Evolutionary conservation across 2,113 vertebrate species (phyloP), one percentile per base, ranked within the genome.

Genomic region (Pterophyllum scalare): DNA sequence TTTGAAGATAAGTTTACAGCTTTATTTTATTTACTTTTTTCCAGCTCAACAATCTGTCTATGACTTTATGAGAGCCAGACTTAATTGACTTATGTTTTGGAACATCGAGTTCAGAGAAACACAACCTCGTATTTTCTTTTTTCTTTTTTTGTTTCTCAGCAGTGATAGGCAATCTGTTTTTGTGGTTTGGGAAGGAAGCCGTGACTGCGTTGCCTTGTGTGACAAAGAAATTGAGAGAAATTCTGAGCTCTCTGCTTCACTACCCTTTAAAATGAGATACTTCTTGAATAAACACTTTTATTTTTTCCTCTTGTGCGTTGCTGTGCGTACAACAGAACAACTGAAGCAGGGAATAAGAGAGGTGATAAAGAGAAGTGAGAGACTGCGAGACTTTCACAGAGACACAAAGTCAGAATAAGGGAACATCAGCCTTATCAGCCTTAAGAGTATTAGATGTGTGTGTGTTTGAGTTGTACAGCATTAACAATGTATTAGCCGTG

Each of bases 51-150:
- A 85, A 33, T 59, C 49, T 84, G 43, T 72, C 65, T 76, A 65
- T 83, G 59, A 62, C 77, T 84, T 74, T 64, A 80, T 33, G 70
- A 80, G 67, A 72, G 80, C 49, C 56, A 58, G 49, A 43, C 22
- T 22, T 80, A 88, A 76, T 67, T 74, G 40, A 87, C 80, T 67
- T 19, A 59, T 92, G 83, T 92, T 90, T 85, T 89, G 89, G 91
- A 91, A 92, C 88, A 80, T 28, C 49, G 33, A 59, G 86, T 87
- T 91, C 82, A 79, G 79, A 84, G 78, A 92, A 91, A 81, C 85
- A 64, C 65, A 52, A 83, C 24, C 46, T 77, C 81, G 79, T 89
- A n/a, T 84, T 33, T 35, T 35, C 35, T 35, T 35, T 35, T 35
- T 33, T 33, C 31, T 33, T 33, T 7, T 33, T 43, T 59, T 64